Base-by-base conservation (phyloP, 2,797 vertebrate species). In the Atherinosoma microstoma region DNA sequence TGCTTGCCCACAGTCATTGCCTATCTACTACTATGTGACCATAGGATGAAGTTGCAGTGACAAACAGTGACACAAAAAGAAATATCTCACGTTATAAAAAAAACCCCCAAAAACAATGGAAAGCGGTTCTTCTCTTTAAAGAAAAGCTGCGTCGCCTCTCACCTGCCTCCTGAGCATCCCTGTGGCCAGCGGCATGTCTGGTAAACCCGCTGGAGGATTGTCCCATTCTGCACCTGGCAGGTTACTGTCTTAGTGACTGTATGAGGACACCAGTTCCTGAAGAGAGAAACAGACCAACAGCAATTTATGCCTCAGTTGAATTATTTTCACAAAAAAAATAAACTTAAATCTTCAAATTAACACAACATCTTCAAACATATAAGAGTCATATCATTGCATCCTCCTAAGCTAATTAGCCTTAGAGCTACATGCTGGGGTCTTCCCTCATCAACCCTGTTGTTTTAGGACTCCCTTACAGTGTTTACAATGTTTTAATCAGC, bases 181-280 rank as follows among this genome's bases (percentile, higher is more conserved):
- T 96, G 94, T 0, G 97, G 96, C 98, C 97, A 99, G 68, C 95
- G 96, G 87, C 98, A 99, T 9, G 94, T 95, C 92, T 97, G 97
- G 85, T 98, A 97, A 3, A 99, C 96, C 7, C 96, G 91, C 90
- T 98, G 98, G 58, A 98, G 94, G 73, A 95, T 89, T 2, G 97
- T 99, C 72, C 98, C 98, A 3, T 99, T 99, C 86, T 98, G 98
- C 56, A 98, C 91, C 30, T 97, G 97, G 93, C 98, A 99, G 0
- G 96, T 97, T 84, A 98, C 92, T 0, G 95, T 97, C 80, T 96
- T 95, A 6, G 95, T 97, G 78, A 97, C 95, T 0, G 95, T 94
- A 12, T 98, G 96, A 0, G 97, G 95, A 92, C 98, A 99, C 98
- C 98, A 99, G 88, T 97, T 98, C 90, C 98, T 98, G 92, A n/a